Conservation (phyloP, 2,113 vertebrate genomes). For the Hystrix brachyura region DNA sequence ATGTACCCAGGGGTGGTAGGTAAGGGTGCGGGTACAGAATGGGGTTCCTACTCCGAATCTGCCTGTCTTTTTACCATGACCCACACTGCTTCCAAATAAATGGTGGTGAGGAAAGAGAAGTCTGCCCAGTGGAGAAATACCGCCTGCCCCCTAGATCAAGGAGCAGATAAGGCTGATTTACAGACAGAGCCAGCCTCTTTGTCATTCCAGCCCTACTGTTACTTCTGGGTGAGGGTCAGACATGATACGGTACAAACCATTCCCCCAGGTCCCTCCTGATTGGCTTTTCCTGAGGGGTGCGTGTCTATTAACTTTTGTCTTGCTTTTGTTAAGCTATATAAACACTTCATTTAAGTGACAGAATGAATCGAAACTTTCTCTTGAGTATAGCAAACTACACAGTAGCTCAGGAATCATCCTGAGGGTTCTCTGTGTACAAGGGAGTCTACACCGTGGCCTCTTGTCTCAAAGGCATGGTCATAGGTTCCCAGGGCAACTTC, state of each 20-base stretch:
- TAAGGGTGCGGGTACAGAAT: not conserved
- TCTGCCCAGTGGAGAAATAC: not conserved
- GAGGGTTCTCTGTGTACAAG: not conserved
- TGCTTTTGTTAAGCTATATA: not conserved
- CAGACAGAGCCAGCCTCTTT: not conserved
- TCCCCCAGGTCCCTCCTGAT: fast-evolving
- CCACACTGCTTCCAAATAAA: not conserved
- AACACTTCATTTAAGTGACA: not conserved
- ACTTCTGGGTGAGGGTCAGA: not conserved
- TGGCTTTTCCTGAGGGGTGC: not conserved
- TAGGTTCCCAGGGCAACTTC: constrained; percentile 6
- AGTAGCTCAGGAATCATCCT: not conserved
- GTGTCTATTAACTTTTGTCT: not conserved
- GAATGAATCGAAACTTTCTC: not conserved
- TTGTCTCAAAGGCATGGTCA: not conserved
- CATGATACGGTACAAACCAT: fast-evolving
- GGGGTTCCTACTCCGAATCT: not conserved
- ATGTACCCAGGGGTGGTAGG: not conserved
- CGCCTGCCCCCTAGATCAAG: no score
- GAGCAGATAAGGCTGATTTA: not conserved
- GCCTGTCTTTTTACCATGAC: not conserved
- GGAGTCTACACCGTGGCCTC: fast-evolving
- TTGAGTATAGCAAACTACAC: not conserved
- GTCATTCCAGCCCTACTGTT: fast-evolving
- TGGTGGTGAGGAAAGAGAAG: fast-evolving